A percentile compares a stretch with the other conserved stretches of the same genome.
Evolutionary conservation across 2,888 invertebrate species (phyloP).

Genomic region (Ceraclea dissimilis): DNA sequence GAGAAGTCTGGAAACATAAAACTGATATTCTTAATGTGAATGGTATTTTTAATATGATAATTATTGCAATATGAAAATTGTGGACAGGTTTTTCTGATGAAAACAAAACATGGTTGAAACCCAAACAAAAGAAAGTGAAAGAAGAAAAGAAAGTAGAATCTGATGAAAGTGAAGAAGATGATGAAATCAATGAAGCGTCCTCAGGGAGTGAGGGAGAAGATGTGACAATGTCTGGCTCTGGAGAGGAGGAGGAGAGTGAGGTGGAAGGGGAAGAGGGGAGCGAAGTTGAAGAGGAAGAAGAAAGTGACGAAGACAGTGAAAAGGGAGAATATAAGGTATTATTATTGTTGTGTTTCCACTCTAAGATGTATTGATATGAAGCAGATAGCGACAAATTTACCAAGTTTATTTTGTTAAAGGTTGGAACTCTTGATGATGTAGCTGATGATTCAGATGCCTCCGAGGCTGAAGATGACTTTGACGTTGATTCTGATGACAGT

Average conservation of each 20-base stretch:
- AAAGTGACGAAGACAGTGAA: constrained; percentile 23
- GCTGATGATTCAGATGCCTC: constrained; percentile 41
- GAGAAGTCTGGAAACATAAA: no score
- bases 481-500: constrained; percentile 33
- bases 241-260: constrained; percentile 31
- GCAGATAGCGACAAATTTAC: no score
- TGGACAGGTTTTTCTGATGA: constrained; percentile 65
- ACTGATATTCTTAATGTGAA: no score
- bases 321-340: constrained; percentile 3
- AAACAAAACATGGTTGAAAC: constrained; percentile 63
- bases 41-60: no score
- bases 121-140: constrained; percentile 40
- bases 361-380: no score
- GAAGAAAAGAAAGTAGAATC: constrained; percentile 26
- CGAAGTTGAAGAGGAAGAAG: constrained; percentile 21
- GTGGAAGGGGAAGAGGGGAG: constrained; percentile 31
- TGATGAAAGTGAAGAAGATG: constrained; percentile 3
- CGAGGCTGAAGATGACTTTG: constrained; percentile 36
- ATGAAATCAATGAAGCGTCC: constrained; percentile 27
- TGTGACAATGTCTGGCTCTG: constrained; percentile 32
- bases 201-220: constrained; percentile 27
- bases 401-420: no score
- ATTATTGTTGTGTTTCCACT: no score
- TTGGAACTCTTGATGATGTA: constrained; percentile 47
- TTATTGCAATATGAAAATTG: no score